Evolutionary conservation across 2,113 vertebrate genomes (phyloP).

Genomic region (Lophura nycthemera): DNA sequence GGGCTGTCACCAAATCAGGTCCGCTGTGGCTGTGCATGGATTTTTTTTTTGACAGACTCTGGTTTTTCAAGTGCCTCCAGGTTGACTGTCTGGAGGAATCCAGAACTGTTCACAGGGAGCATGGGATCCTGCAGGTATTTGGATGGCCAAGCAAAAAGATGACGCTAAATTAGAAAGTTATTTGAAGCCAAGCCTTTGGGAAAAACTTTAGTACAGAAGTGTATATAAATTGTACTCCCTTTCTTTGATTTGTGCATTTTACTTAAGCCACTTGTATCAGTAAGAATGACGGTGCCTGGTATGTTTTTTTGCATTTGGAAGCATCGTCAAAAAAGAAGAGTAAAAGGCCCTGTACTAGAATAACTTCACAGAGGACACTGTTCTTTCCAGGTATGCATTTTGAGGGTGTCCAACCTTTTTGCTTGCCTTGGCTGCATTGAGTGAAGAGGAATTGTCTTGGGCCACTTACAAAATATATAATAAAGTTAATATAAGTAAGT

Average conservation of each 20-base stretch:
- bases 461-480: too few species aligned
- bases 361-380: background rate
- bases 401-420: background rate
- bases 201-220: background rate
- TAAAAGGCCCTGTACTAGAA: background rate
- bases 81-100: background rate
- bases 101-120: background rate
- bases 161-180: background rate
- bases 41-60: background rate
- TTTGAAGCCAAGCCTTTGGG: background rate
- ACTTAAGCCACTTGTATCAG: background rate
- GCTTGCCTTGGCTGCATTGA: too few species aligned
- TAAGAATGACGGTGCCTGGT: accelerated
- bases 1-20: background rate
- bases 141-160: background rate
- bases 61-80: background rate
- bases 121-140: background rate
- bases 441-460: too few species aligned
- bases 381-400: background rate
- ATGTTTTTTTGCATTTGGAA: background rate
- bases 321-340: accelerated
- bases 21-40: background rate
- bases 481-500: background rate
- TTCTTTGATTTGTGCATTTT: background rate
- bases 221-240: background rate